A percentile compares a stretch with the other conserved stretches of the same genome.
Conservation (phyloP, 2,113 vertebrate genomes). For the Tylochromis polylepis region DNA sequence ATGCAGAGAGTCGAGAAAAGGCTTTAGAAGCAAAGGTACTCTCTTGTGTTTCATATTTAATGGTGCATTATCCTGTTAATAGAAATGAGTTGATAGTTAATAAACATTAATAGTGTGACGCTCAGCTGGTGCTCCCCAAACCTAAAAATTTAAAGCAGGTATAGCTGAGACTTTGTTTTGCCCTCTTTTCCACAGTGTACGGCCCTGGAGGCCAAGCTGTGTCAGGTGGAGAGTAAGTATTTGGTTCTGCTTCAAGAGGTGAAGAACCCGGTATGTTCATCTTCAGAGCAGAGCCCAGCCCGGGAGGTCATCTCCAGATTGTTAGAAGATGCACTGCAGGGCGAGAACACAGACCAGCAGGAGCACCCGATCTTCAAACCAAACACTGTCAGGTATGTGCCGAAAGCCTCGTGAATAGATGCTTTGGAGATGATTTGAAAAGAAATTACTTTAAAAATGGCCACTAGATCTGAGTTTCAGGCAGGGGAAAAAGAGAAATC, state of each 20-base stretch:
- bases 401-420: neutral
- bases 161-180: neutral
- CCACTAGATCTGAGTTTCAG: neutral
- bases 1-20: constrained; percentile 85
- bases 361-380: constrained; percentile 86
- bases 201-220: constrained; percentile 89
- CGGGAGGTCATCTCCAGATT: constrained; percentile 86
- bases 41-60: neutral
- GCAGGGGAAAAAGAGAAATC: neutral
- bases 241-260: constrained; percentile 93
- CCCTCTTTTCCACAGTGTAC: constrained; percentile 72
- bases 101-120: no score
- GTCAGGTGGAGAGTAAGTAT: constrained; percentile 96
- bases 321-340: constrained; percentile 90
- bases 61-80: neutral
- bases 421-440: neutral
- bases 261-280: constrained; percentile 85
- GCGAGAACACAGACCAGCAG: constrained; percentile 79
- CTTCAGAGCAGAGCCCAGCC: constrained; percentile 79
- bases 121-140: neutral
- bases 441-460: neutral
- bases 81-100: no score
- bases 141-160: neutral
- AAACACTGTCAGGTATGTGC: constrained; percentile 84
- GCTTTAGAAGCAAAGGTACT: constrained; percentile 87